Evolutionary conservation across 2,888 invertebrate genomes (phyloP), one percentile per base, ranked within the genome.

Genomic region (Toxonevra muliebris): DNA sequence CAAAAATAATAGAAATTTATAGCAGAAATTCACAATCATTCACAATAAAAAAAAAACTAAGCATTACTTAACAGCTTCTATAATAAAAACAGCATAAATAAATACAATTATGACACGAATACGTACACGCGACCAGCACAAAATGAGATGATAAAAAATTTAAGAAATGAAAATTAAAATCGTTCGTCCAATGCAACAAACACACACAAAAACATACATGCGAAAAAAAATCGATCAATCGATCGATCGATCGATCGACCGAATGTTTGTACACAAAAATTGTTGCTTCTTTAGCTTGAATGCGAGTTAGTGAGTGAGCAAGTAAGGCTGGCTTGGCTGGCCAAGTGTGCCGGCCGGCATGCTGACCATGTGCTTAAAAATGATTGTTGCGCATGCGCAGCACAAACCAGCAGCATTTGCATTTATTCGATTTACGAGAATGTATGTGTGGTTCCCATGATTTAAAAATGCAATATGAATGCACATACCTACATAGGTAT

Each of bases 301-400:
- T 48, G 11, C 54, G 43, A 43, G 57, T 57, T 59, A 41, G 42
- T 52, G 58, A 42, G 17, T 3, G 58, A 50, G 43, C 50, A 11
- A 50, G 58, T 52, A 53, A 66, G 53, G 40, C 60, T 64, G 48
- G n/a, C 53, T 15, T 50, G 40, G 30, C 55, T 45, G 48, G 48
- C 10, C 48, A 15, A 48, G 13, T 15, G 75, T 55, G 76, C 79
- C 75, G 76, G 78, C 77, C 79, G 80, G 79, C 77, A 70, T 77
- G 71, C 75, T 79, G 80, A 77, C 78, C 79, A 76, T 80, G 80
- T 76, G 79, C 77, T 73, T 55, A 68, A 76, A 74, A 73, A 61
- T 61, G 43, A 40, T 53, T 65, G 63, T 20, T 30, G 64, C 69
- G 65, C 69, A 65, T 58, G 61, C 65, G 68, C 65, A 63, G 63